Percentiles rank a stretch among this genome's conserved stretches.
Conservation (phyloP, 2,113 vertebrate species). For the Neotoma lepida region DNA sequence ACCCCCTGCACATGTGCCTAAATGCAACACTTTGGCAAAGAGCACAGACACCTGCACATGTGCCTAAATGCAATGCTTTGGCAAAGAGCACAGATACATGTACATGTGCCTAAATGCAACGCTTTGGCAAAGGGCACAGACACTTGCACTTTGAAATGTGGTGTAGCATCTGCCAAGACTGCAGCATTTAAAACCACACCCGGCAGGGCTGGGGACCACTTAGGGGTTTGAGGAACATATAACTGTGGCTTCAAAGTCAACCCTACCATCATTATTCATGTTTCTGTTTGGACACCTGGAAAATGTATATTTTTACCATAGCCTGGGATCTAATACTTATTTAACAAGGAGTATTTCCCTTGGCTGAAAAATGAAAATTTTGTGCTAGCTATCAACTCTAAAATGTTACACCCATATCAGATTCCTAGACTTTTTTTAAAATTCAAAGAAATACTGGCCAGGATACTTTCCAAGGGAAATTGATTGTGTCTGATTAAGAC, state of each 20-base stretch:
- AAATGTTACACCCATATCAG: conserved; percentile 57
- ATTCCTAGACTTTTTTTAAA: conserved; percentile 50
- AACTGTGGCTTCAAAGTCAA: conserved; percentile 16
- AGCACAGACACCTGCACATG: neutral
- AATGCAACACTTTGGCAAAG: neutral
- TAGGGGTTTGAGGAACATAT: neutral
- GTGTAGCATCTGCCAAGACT: neutral
- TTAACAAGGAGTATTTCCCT: conserved; percentile 54
- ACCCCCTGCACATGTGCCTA: neutral
- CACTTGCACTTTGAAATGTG: neutral
- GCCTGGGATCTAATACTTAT: neutral
- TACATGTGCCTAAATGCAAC: neutral
- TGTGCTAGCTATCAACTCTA: conserved; percentile 10
- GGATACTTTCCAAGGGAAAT: conserved; percentile 62
- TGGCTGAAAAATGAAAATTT: conserved; percentile 52
- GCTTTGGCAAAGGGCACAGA: neutral
- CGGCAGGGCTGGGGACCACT: neutral
- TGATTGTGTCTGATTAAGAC: conserved; percentile 35
- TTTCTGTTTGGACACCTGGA: conserved; percentile 39
- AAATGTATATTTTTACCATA: conserved; percentile 44
- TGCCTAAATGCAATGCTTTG: neutral
- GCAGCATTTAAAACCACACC: conserved; percentile 2
- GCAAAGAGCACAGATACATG: neutral
- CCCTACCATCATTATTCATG: neutral
- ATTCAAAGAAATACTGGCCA: conserved; percentile 36